phyloP scores from a whole-genome alignment of 2,113 vertebrate species.

The Scomber japonicus region DNA sequence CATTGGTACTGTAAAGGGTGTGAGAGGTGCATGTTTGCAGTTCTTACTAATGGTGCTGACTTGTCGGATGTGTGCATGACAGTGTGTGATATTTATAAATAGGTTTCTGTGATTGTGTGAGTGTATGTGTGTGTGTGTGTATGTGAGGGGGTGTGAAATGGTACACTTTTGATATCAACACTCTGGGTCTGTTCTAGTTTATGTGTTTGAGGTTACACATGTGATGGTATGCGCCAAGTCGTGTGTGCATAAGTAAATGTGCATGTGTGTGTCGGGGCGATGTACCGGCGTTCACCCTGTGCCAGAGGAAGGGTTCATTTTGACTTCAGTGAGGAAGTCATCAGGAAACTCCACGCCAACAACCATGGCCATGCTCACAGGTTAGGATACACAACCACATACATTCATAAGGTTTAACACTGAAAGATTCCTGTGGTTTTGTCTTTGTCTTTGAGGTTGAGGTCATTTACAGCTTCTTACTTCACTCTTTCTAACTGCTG shows the following conservation, averaged over 20 bases:
- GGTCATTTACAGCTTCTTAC: not conserved
- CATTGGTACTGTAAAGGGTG: not conserved
- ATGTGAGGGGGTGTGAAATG: not conserved
- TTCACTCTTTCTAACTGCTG: not conserved
- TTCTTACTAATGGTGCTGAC: slow-evolving; percentile 1
- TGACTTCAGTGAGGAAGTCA: slow-evolving; percentile 88
- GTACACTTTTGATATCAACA: not conserved
- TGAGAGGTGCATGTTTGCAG: not conserved
- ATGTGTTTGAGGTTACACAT: slow-evolving; percentile 20
- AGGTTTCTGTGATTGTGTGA: too few relatives aligned
- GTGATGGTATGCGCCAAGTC: slow-evolving; percentile 35
- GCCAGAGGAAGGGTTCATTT: slow-evolving; percentile 86
- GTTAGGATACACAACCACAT: slow-evolving; percentile 64
- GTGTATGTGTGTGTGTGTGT: not conserved
- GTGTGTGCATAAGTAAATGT: slow-evolving; percentile 54
- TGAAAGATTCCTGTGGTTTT: not conserved
- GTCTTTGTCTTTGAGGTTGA: not conserved
- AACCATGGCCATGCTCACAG: slow-evolving; percentile 76
- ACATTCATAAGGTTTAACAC: not conserved
- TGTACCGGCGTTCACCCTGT: slow-evolving; percentile 86
- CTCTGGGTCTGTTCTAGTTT: not conserved
- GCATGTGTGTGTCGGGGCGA: slow-evolving; percentile 72
- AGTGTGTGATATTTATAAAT: slow-evolving; percentile 20
- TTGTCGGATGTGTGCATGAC: slow-evolving; percentile 6
- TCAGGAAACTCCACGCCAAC: slow-evolving; percentile 81